phyloP scores from a whole-genome alignment of 2,888 invertebrate genomes.

The Teinopalpus imperialis region DNA sequence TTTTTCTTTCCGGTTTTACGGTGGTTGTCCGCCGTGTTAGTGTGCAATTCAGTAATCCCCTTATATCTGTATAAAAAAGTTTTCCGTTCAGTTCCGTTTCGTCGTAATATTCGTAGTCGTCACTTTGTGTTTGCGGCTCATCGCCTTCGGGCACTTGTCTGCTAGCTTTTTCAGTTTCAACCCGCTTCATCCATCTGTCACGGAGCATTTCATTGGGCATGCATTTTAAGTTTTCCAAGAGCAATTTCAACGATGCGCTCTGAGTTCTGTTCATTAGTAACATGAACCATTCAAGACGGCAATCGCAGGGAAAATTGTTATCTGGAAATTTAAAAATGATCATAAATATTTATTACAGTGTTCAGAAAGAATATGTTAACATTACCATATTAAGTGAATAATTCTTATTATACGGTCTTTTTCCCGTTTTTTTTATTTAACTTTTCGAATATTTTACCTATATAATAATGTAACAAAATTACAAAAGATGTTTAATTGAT shows the following conservation, averaged over 20 bases:
- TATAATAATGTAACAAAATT: too few relatives aligned
- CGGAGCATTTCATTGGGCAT: constrained; percentile 49
- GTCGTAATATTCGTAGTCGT: constrained; percentile 71
- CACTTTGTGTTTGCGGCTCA: constrained; percentile 37
- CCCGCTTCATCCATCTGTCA: constrained; percentile 51
- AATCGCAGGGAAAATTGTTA: constrained; percentile 65
- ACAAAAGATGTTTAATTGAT: too few relatives aligned
- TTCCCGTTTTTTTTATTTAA: too few relatives aligned
- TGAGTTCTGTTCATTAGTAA: constrained; percentile 59
- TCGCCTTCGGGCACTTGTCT: constrained; percentile 44
- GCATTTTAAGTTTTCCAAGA: constrained; percentile 67
- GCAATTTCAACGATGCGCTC: constrained; percentile 50
- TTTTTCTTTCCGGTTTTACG: too few relatives aligned
- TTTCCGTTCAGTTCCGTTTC: constrained; percentile 68
- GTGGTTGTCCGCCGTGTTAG: constrained; percentile 26
- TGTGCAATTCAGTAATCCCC: constrained; percentile 59
- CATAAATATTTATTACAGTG: too few relatives aligned
- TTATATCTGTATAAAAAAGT: constrained; percentile 64
- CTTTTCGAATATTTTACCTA: too few relatives aligned
- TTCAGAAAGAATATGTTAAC: too few relatives aligned
- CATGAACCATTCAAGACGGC: constrained; percentile 66
- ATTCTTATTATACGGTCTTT: too few relatives aligned
- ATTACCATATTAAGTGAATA: too few relatives aligned
- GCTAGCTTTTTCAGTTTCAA: constrained; percentile 47
- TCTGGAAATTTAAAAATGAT: constrained; percentile 49